These are phyloP conservation scores for Empidonax alnorum DNA, from an alignment of 2,113 vertebrate genomes.

Conservation along the genomic window DNA sequence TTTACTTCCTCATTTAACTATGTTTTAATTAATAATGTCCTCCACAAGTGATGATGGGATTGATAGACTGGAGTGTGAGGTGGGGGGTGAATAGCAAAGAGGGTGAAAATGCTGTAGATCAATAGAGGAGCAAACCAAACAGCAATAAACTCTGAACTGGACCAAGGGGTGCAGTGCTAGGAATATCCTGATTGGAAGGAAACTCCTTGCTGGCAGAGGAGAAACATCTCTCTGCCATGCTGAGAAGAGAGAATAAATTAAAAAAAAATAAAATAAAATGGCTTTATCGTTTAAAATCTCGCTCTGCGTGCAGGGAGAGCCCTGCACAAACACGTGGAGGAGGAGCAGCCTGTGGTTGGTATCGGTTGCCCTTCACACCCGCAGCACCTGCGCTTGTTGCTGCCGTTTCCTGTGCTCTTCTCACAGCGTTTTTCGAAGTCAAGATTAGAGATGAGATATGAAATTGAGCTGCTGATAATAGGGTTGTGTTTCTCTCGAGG, in stretches of 20 bases:
- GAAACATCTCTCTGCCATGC: neutral
- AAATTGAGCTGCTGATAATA: neutral
- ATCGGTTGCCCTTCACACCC: neutral
- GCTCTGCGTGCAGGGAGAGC: fast-evolving
- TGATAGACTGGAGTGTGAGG: neutral
- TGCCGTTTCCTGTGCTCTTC: neutral
- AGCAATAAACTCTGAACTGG: neutral
- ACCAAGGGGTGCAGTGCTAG: neutral
- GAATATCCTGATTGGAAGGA: neutral
- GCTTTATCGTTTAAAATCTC: neutral
- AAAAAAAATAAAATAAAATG: neutral
- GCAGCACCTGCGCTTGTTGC: neutral
- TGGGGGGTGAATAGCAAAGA: neutral
- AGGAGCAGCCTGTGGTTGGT: neutral
- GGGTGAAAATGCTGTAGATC: neutral
- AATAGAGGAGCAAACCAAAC: neutral
- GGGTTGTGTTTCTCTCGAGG: neutral
- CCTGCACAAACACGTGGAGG: neutral
- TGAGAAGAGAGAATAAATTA: neutral
- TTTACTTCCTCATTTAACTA: neutral
- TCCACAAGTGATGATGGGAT: neutral
- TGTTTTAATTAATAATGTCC: neutral
- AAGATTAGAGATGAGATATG: neutral
- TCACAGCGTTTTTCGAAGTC: neutral
- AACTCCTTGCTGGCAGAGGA: neutral